phyloP scores from a whole-genome alignment of 2,113 vertebrate genomes.

The Corydoras maculifer region DNA sequence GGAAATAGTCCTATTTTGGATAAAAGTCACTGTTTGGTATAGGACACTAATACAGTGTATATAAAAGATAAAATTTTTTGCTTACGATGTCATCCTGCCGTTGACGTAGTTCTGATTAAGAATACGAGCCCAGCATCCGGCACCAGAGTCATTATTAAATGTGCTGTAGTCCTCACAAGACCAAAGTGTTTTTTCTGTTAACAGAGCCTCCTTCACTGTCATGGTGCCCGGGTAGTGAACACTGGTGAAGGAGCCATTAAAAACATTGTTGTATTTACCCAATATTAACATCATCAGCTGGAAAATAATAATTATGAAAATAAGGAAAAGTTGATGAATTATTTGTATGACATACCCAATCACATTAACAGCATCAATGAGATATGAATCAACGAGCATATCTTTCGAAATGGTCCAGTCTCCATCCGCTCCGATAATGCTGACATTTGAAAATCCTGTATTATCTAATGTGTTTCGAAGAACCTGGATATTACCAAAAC shows the following conservation, averaged over 20 bases:
- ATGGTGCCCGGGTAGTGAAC: constrained; percentile 94
- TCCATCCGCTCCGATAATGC: constrained; percentile 81
- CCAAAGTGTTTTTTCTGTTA: constrained; percentile 85
- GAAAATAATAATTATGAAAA: too few relatives aligned
- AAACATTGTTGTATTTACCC: too few relatives aligned
- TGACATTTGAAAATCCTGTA: constrained; percentile 66
- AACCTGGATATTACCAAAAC: constrained; percentile 59
- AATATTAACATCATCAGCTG: too few relatives aligned
- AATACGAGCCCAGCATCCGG: constrained; percentile 93
- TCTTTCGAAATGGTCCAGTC: constrained; percentile 69
- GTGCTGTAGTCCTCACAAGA: constrained; percentile 95
- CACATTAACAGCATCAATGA: constrained; percentile 73
- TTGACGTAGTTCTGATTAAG: constrained; percentile 97
- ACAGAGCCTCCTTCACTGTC: constrained; percentile 65
- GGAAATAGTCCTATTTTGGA: constrained; percentile 78
- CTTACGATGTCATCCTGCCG: constrained; percentile 89
- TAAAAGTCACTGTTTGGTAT: background rate
- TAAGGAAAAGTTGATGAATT: background rate
- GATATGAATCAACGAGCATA: constrained; percentile 70
- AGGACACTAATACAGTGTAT: background rate
- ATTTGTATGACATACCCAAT: constrained; percentile 71
- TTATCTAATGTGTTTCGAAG: constrained; percentile 76
- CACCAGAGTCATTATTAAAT: constrained; percentile 77
- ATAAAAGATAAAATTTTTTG: background rate
- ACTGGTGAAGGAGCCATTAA: constrained; percentile 52